Base-by-base conservation (phyloP, 1,140 invertebrate species). In the Mesaphorura yosii region DNA sequence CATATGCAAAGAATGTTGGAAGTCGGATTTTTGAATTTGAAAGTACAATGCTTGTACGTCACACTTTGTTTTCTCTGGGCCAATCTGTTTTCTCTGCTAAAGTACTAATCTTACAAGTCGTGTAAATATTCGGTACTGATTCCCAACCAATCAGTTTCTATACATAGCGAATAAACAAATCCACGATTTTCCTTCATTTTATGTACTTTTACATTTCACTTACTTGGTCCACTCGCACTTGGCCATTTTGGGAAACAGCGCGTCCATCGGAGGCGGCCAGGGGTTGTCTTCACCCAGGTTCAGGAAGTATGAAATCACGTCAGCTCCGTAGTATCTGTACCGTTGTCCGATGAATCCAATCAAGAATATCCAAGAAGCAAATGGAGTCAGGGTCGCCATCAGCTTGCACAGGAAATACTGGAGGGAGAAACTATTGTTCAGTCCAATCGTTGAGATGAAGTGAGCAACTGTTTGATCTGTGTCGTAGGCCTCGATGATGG, bases 161-260 rank as follows among this genome's bases (percentile, higher is more conserved):
- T n/a, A n/a, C n/a, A n/a, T 37, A 37, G 17, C 34, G 17, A 37
- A 17, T 37, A 17, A 37, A 37, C 12, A 37, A 37, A 37, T 12
- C 12, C 12, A 37, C 12, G 17, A 12, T 12, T 37, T 37, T 37
- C 17, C 17, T 37, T 12, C 12, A 37, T 37, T 37, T 12, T 12
- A 37, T 12, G 34, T 37, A 12, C 17, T 37, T 37, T 37, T 37
- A 12, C 12, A 37, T 17, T 37, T 17, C 12, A 17, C 34, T 37
- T 55, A 55, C 7, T 40, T 37, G 45, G 47, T 41, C 53, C 53
- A 55, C 39, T 55, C 53, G n/a, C 53, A 55, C 29, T 55, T 55
- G 39, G 53, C 53, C 49, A 55, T 55, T 45, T 55, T 55, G 0
- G 53, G 53, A 31, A 55, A 55, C 2, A 55, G 48, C n/a, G 53